Evolutionary conservation across 2,797 vertebrate genomes (phyloP).

Genomic region (Dryobates pubescens): DNA sequence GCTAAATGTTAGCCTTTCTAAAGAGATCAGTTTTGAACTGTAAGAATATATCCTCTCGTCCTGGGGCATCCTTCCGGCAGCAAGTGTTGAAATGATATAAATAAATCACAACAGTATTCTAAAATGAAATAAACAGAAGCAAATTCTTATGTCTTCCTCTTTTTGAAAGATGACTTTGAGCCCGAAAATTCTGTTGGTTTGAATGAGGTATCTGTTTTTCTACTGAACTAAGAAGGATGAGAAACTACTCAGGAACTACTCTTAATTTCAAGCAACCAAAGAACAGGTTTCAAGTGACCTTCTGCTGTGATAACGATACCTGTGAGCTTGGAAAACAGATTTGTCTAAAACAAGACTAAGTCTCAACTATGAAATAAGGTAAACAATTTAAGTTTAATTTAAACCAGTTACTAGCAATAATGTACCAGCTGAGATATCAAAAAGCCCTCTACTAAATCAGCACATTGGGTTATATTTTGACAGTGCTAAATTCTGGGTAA

Average conservation of each 20-base stretch:
- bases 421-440: slow-evolving; percentile 25
- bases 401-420: slow-evolving; percentile 51
- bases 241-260: slow-evolving; percentile 71
- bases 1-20: neutral
- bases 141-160: neutral
- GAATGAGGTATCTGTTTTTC: slow-evolving; percentile 57
- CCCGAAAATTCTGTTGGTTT: slow-evolving; percentile 56
- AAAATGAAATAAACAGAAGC: slow-evolving; percentile 44
- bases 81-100: neutral
- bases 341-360: slow-evolving; percentile 51
- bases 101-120: slow-evolving; percentile 24
- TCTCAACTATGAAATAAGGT: slow-evolving; percentile 39
- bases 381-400: slow-evolving; percentile 69
- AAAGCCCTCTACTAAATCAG: slow-evolving; percentile 22
- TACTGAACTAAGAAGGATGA: slow-evolving; percentile 55
- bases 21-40: neutral
- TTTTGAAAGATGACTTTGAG: slow-evolving; percentile 78
- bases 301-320: slow-evolving; percentile 76
- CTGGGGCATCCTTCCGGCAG: neutral
- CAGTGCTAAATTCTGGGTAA: slow-evolving; percentile 14
- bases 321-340: slow-evolving; percentile 68
- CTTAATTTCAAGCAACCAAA: slow-evolving; percentile 76
- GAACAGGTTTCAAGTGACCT: slow-evolving; percentile 77
- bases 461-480: slow-evolving; percentile 29
- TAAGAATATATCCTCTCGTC: neutral